These are phyloP conservation scores for Atractosteus spatula DNA, from an alignment of 2,113 vertebrate species.

Conservation along the genomic window DNA sequence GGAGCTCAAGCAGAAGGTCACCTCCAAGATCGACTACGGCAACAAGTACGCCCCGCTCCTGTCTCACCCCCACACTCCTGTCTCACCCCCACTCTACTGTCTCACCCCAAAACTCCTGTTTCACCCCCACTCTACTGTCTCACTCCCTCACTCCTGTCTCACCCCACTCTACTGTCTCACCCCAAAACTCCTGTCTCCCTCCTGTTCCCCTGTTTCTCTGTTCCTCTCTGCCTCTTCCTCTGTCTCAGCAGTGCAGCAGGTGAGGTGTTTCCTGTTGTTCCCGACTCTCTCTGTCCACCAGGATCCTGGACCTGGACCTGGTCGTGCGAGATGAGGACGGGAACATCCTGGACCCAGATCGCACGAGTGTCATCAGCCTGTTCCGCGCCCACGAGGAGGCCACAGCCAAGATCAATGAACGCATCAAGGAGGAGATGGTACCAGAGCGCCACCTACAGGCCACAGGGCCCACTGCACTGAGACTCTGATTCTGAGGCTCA, in stretches of 20 bases:
- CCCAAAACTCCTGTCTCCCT: neutral
- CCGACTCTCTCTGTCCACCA: slow-evolving; percentile 39
- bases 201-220: slow-evolving; percentile 24
- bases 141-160: neutral
- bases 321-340: slow-evolving; percentile 88
- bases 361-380: slow-evolving; percentile 87
- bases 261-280: neutral
- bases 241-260: neutral
- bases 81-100: neutral
- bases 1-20: slow-evolving; percentile 97
- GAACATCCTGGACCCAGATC: slow-evolving; percentile 92
- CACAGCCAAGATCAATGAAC: slow-evolving; percentile 83
- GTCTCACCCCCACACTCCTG: neutral
- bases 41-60: slow-evolving; percentile 75
- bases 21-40: slow-evolving; percentile 94
- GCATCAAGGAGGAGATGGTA: slow-evolving; percentile 93
- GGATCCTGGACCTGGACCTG: slow-evolving; percentile 88
- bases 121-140: neutral
- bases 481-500: too few relatives aligned
- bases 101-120: neutral
- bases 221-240: slow-evolving; percentile 3
- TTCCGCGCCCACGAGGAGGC: slow-evolving; percentile 91
- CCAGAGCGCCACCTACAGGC: neutral
- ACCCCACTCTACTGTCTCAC: neutral
- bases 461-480: too few relatives aligned